Percentiles rank a stretch among this genome's conserved stretches.
phyloP scores from a whole-genome alignment of 2,797 vertebrate genomes.

The Danionella dracula region DNA sequence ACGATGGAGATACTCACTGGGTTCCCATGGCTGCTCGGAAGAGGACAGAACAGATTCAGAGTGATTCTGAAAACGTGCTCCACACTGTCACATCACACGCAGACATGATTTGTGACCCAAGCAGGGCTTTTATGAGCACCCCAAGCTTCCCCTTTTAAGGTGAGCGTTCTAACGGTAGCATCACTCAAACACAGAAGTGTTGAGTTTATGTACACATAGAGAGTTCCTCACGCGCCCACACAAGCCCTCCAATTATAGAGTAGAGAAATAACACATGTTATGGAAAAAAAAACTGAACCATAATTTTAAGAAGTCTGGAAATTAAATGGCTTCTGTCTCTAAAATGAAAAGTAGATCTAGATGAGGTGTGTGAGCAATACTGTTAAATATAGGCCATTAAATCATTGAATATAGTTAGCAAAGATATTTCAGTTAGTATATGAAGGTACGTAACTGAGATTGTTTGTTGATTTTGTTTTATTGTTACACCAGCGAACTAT shows the following conservation, averaged over 20 bases:
- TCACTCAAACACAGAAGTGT: conserved; percentile 20
- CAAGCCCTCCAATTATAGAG: not conserved
- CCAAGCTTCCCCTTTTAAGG: conserved; percentile 13
- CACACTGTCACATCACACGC: conserved; percentile 4
- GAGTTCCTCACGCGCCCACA: not conserved
- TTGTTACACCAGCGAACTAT: no score
- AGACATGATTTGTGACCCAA: not conserved
- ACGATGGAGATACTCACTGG: conserved; percentile 74
- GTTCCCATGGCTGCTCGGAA: conserved; percentile 79
- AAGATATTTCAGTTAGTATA: no score
- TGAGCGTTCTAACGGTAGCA: conserved; percentile 4
- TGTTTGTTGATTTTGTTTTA: no score
- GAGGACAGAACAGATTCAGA: conserved; percentile 65
- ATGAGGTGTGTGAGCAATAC: no score
- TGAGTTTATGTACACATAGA: not conserved
- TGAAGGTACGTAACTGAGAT: no score
- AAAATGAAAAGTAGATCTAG: no score
- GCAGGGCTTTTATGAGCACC: not conserved
- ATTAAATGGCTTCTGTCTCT: no score
- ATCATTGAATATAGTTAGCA: no score
- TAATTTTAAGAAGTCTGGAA: no score
- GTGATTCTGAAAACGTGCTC: conserved; percentile 38
- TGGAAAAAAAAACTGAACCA: not conserved
- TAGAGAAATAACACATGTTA: not conserved
- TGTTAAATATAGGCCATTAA: no score